phyloP scores from a whole-genome alignment of 1,140 invertebrate genomes.

The Delia radicum region DNA sequence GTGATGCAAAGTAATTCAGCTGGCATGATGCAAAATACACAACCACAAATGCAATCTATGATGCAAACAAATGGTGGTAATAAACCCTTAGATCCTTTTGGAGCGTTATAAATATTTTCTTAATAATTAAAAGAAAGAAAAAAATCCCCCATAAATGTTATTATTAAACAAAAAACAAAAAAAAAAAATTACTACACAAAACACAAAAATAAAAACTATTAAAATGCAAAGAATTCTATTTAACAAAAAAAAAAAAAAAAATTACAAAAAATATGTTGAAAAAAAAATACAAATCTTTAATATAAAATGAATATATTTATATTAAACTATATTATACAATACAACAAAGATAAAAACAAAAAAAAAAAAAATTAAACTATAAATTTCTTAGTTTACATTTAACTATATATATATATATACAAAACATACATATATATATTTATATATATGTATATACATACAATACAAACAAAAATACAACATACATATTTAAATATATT shows the following conservation, averaged over 20 bases:
- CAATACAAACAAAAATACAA: not conserved
- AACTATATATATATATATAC: not conserved
- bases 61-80: constrained; percentile 44
- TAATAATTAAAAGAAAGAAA: constrained; percentile 1
- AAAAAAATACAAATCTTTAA: not conserved
- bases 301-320: constrained; percentile 5
- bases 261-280: constrained; percentile 4
- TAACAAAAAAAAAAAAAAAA: not conserved
- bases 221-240: not conserved
- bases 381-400: constrained; percentile 18
- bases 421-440: not conserved
- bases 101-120: constrained; percentile 49
- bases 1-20: constrained; percentile 44
- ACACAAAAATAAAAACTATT: not conserved
- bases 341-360: not conserved
- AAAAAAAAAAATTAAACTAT: not conserved
- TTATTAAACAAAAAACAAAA: not conserved
- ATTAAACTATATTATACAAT: constrained; percentile 13
- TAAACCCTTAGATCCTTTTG: constrained; percentile 55
- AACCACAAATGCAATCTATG: constrained; percentile 30
- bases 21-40: constrained; percentile 39
- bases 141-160: not conserved
- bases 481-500: not conserved
- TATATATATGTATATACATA: constrained; percentile 6
- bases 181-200: not conserved